Evolutionary conservation across 2,113 vertebrate genomes (phyloP), one percentile per base, ranked within the genome.

Genomic region (Hippocampus zosterae): DNA sequence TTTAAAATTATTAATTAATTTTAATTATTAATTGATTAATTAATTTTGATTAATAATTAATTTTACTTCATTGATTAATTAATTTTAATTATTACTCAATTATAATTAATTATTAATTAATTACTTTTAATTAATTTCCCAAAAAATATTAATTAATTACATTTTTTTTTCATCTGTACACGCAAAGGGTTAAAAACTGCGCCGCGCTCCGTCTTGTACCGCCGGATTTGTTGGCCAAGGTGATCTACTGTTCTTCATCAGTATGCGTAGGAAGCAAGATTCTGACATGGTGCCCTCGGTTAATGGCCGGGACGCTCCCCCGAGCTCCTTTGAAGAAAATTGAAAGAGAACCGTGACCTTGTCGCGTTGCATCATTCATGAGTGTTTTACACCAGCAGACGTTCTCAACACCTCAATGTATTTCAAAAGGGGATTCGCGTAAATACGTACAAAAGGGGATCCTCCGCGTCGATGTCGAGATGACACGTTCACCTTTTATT

Each of bases 331-430:
- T n/a, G 69, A 55, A 73, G 46, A 53, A 70, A 80, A 85, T 74
- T 83, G 75, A 86, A 78, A 59, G 69, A 75, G 60, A 66, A 75
- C 80, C 76, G 78, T 81, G 78, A 73, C 76, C 70, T 72, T 68
- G n/a, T n/a, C n/a, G 55, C 4, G 46, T 80, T 85, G 37, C 72
- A 71, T 79, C 81, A 81, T 79, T 85, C 62, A 84, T 84, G 68
- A 52, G 40, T 33, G 64, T 84, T 84, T 77, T 29, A 75, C 59
- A 67, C n/a, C 23, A 0, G 61, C 64, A 64, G 27, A 33, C 60
- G 8, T 72, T 70, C 52, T 53, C 15, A 27, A 6, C 16, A 2
- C 21, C 23, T 29, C 3, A 23, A 18, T 56, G 15, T 42, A 65
- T 48, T 67, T 16, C 33, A 67, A 27, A 10, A 2, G 27, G 23